These are phyloP conservation scores for Archilochus colubris DNA, from an alignment of 2,113 vertebrate genomes.

Conservation along the genomic window DNA sequence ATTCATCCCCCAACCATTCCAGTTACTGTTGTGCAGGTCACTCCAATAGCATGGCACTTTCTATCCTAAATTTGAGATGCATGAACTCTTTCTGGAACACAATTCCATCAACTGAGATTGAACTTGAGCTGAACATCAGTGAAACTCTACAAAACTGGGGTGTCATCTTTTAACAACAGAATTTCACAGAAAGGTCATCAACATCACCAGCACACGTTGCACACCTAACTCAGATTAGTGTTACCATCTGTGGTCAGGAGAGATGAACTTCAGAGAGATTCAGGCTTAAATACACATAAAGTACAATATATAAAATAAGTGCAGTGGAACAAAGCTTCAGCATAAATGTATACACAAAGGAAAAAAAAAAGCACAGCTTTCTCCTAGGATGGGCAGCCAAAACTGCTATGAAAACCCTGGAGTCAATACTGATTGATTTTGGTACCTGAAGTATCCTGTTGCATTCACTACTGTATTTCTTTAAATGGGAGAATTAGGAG, in stretches of 20 bases:
- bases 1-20: background rate
- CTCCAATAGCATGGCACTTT: background rate
- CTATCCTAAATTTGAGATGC: background rate
- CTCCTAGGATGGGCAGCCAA: background rate
- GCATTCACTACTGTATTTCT: background rate
- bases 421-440: background rate
- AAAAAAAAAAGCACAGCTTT: background rate
- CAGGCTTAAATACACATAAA: slow-evolving; percentile 10
- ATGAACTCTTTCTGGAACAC: background rate
- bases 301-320: background rate
- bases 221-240: background rate
- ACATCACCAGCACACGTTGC: background rate
- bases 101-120: accelerated
- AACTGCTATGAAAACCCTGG: background rate
- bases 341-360: background rate
- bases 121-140: background rate
- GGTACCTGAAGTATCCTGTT: background rate
- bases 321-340: background rate
- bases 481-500: background rate
- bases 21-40: background rate
- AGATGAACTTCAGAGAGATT: background rate
- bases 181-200: slow-evolving; percentile 29
- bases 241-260: slow-evolving; percentile 1
- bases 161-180: background rate
- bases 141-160: background rate